Evolutionary conservation across 2,888 invertebrate species (phyloP).

Genomic region (Tetragonisca angustula): DNA sequence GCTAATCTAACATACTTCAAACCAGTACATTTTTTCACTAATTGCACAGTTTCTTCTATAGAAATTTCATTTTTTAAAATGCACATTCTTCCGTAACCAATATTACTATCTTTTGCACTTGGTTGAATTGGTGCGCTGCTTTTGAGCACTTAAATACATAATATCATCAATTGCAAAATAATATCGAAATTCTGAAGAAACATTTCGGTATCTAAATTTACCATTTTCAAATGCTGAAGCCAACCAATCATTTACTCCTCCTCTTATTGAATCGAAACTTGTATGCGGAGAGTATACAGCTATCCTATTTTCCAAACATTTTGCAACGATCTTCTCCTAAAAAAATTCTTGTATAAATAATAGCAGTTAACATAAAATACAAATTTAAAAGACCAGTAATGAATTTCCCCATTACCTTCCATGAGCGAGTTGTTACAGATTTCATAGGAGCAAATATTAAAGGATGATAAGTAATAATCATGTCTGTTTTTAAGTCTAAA

Average conservation of each 20-base stretch:
- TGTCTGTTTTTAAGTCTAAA: constrained; percentile 87
- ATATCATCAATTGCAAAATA: constrained; percentile 16
- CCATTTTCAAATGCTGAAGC: constrained; percentile 87
- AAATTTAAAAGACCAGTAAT: neutral
- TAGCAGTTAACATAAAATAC: neutral
- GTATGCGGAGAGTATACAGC: constrained; percentile 97
- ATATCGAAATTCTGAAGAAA: neutral
- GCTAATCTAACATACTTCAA: constrained; percentile 91
- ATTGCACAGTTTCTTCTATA: constrained; percentile 87
- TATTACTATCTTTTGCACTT: constrained; percentile 64
- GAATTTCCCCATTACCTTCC: constrained; percentile 86
- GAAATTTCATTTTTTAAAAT: constrained; percentile 85
- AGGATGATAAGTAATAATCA: constrained; percentile 98
- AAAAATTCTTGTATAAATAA: constrained; percentile 69
- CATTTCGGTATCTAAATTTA: constrained; percentile 19
- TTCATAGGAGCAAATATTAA: constrained; percentile 95
- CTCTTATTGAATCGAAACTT: constrained; percentile 92
- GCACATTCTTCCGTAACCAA: constrained; percentile 87
- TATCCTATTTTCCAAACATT: constrained; percentile 93
- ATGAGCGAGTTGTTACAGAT: constrained; percentile 87
- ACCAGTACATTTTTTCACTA: constrained; percentile 89
- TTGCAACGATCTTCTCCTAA: constrained; percentile 91
- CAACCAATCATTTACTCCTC: constrained; percentile 98
- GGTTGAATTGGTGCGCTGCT: constrained; percentile 77
- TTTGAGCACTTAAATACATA: constrained; percentile 68